Evolutionary conservation across 2,888 invertebrate genomes (phyloP).

Genomic region (Argynnis bischoffii): DNA sequence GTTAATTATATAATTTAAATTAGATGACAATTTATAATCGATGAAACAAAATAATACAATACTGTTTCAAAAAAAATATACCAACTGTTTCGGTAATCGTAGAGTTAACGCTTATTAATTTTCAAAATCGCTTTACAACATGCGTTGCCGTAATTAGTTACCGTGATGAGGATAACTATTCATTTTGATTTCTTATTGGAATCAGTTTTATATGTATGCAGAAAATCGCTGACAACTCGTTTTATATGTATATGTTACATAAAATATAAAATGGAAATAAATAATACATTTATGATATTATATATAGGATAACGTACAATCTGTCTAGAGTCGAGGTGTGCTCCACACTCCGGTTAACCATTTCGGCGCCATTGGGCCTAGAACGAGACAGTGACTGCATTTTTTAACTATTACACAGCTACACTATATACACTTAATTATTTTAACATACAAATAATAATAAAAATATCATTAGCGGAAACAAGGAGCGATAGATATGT

Average conservation of each 20-base stretch:
- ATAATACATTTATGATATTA: constrained; percentile 39
- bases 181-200: background rate
- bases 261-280: constrained; percentile 36
- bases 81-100: too few species aligned
- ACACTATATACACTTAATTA: constrained; percentile 13
- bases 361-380: constrained; percentile 80
- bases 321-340: constrained; percentile 79
- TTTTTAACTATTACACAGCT: constrained; percentile 45
- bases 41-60: too few species aligned
- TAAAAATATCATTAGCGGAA: too few species aligned
- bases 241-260: constrained; percentile 37
- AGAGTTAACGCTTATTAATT: too few species aligned
- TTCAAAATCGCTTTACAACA: too few species aligned
- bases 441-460: constrained; percentile 12
- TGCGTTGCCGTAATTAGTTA: too few species aligned
- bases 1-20: too few species aligned
- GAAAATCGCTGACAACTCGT: constrained; percentile 41
- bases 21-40: too few species aligned
- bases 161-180: too few species aligned
- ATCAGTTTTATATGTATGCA: background rate
- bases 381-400: constrained; percentile 69
- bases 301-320: constrained; percentile 71
- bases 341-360: constrained; percentile 79
- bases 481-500: too few species aligned
- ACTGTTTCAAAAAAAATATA: too few species aligned